phyloP scores from a whole-genome alignment of 2,888 invertebrate species.

The Chalcosyrphus nemorum region DNA sequence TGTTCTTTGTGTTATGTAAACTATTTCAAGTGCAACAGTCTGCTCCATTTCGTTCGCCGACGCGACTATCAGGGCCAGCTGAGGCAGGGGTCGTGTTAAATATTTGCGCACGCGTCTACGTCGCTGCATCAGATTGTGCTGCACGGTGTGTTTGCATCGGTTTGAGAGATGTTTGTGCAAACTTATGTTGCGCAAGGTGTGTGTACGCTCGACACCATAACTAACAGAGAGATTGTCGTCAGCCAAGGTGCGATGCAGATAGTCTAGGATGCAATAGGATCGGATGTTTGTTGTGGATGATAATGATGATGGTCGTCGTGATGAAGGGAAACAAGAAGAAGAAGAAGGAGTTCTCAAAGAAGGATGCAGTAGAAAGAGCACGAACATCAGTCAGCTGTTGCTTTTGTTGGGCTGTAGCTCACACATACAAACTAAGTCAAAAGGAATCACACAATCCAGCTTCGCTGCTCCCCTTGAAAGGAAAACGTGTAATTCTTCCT shows the following conservation, averaged over 20 bases:
- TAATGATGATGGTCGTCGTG: conserved; percentile 50
- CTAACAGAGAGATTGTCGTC: conserved; percentile 35
- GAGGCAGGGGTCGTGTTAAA: conserved; percentile 66
- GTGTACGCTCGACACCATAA: conserved; percentile 38
- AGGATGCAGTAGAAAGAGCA: conserved; percentile 3
- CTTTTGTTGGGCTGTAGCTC: too few species aligned
- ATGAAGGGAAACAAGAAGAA: neutral
- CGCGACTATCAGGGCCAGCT: conserved; percentile 25
- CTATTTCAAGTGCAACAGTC: conserved; percentile 56
- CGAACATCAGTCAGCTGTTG: too few species aligned
- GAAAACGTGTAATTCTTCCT: neutral
- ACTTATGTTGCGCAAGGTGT: conserved; percentile 66
- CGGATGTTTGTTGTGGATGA: conserved; percentile 52
- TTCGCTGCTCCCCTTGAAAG: neutral
- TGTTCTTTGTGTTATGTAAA: conserved; percentile 70
- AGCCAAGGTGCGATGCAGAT: conserved; percentile 52
- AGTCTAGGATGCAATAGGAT: conserved; percentile 5
- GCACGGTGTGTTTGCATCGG: conserved; percentile 18
- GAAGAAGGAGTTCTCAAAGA: neutral
- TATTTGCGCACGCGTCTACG: conserved; percentile 71
- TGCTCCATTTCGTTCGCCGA: conserved; percentile 46
- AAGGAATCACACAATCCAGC: neutral
- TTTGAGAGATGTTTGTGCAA: conserved; percentile 54
- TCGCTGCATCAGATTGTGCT: conserved; percentile 33
- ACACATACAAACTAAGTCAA: too few species aligned